Percentiles rank a stretch among this genome's conserved stretches.
Conservation (phyloP, 2,113 vertebrate genomes). For the Cyanoliseus patagonus region DNA sequence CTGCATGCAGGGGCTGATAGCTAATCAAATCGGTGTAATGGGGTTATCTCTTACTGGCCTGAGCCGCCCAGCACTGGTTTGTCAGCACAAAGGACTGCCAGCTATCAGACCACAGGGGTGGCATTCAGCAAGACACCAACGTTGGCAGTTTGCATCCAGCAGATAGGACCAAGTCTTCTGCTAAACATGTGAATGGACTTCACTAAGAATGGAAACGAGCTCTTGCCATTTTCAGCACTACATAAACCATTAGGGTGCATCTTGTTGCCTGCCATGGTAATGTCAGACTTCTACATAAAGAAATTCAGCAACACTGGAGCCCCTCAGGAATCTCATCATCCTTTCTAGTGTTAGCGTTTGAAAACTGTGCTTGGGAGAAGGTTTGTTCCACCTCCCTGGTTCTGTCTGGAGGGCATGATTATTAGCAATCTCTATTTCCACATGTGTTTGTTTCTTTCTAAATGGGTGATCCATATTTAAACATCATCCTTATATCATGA, state of each 20-base stretch:
- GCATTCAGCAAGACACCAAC: neutral
- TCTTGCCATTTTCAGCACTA: neutral
- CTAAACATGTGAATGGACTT: neutral
- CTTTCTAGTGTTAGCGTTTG: neutral
- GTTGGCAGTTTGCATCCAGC: neutral
- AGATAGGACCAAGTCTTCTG: neutral
- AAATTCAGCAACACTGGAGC: neutral
- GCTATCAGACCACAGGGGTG: neutral
- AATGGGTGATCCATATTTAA: neutral
- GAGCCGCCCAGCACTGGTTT: neutral
- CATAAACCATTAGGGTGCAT: neutral
- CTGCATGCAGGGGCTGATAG: neutral
- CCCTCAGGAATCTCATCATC: neutral
- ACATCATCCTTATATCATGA: neutral
- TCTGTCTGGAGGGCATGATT: neutral
- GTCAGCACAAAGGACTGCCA: neutral
- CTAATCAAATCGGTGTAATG: accelerated
- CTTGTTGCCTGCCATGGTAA: neutral
- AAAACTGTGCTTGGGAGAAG: neutral
- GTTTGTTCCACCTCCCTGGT: neutral
- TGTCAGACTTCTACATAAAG: neutral
- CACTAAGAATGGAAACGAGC: neutral
- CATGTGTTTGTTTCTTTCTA: neutral
- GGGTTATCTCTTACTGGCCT: neutral
- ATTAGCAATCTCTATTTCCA: neutral